These are phyloP conservation scores for Osmerus mordax DNA, from an alignment of 2,113 vertebrate genomes.

Conservation along the genomic window DNA sequence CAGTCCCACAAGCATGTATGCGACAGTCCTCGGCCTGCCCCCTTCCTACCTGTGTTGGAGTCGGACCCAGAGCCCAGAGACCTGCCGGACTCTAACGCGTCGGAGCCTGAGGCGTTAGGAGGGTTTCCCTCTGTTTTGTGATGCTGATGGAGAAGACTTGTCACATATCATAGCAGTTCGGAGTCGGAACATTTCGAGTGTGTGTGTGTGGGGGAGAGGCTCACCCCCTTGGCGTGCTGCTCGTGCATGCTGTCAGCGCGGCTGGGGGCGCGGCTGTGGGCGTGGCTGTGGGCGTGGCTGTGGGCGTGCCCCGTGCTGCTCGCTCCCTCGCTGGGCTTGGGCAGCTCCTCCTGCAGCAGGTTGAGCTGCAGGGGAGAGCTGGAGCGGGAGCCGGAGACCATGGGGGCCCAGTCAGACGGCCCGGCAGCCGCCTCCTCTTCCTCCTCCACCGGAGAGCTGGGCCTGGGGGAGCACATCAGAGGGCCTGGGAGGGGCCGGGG, in stretches of 20 bases:
- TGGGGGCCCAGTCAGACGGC: constrained; percentile 36
- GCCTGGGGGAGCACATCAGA: constrained; percentile 42
- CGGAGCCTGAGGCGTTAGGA: constrained; percentile 55
- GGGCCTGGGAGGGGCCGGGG: constrained; percentile 24
- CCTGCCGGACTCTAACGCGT: constrained; percentile 71
- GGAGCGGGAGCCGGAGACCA: constrained; percentile 74
- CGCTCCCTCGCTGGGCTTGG: constrained; percentile 60
- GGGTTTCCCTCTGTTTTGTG: not conserved
- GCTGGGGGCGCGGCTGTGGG: constrained; percentile 41
- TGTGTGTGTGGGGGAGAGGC: not conserved
- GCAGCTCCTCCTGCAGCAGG: constrained; percentile 81
- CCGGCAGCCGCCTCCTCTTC: constrained; percentile 41
- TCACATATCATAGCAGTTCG: too few species aligned
- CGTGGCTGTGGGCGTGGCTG: constrained; percentile 43
- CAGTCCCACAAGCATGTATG: not conserved
- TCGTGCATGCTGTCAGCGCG: constrained; percentile 58
- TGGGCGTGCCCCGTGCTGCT: constrained; percentile 34
- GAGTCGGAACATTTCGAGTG: not conserved
- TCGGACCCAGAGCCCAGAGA: constrained; percentile 63
- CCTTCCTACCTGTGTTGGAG: constrained; percentile 66
- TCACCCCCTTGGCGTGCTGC: constrained; percentile 54
- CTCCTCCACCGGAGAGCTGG: constrained; percentile 49
- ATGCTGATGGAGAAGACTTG: not conserved
- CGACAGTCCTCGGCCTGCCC: not conserved
- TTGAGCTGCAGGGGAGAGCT: constrained; percentile 86